phyloP scores from a whole-genome alignment of 2,113 vertebrate genomes.

The Microcebus murinus region DNA sequence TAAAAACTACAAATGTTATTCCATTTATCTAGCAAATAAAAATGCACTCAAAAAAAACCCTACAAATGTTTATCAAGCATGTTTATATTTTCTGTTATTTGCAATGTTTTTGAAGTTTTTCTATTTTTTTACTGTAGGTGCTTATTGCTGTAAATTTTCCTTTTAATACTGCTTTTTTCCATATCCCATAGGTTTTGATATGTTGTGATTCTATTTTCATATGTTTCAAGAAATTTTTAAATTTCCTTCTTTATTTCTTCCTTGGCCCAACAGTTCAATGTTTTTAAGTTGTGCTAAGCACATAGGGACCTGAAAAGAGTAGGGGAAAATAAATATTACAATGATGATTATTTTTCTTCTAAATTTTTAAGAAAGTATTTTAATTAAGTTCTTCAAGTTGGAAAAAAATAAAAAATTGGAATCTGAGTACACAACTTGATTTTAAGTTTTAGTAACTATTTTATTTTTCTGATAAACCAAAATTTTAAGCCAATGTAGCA shows the following conservation, averaged over 20 bases:
- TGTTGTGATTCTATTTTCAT: too few species aligned
- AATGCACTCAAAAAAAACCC: background rate
- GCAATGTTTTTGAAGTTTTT: background rate
- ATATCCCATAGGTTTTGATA: too few species aligned
- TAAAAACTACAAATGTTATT: background rate
- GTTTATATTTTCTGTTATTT: background rate
- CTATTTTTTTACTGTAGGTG: too few species aligned
- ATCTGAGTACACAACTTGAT: background rate
- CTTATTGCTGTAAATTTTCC: too few species aligned
- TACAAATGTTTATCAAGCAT: background rate
- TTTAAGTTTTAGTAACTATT: conserved; percentile 2
- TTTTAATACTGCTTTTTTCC: too few species aligned
- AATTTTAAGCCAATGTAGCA: background rate
- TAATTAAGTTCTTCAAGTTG: background rate
- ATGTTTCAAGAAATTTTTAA: too few species aligned
- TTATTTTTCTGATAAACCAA: background rate
- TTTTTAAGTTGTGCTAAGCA: background rate
- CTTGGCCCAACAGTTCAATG: background rate
- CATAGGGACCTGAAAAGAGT: background rate
- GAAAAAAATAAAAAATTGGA: background rate
- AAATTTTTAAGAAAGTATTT: background rate
- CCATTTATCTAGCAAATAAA: too few species aligned
- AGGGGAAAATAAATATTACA: background rate
- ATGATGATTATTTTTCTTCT: background rate
- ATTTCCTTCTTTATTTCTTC: too few species aligned